Conservation (phyloP, 2,797 vertebrate genomes). For the Xiphophorus birchmanni region DNA sequence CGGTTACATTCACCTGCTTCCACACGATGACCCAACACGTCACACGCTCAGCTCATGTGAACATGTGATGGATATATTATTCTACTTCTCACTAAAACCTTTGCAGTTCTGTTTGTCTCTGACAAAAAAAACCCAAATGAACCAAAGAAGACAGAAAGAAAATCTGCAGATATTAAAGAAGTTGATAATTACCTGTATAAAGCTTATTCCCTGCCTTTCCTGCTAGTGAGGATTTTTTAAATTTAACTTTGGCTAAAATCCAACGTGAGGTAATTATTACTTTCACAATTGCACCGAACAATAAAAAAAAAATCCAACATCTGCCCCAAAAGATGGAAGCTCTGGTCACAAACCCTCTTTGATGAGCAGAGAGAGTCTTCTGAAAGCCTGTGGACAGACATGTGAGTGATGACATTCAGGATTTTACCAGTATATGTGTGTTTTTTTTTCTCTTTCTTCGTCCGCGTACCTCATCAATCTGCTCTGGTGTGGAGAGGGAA, state of each 20-base stretch:
- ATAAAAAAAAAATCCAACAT: constrained; percentile 9
- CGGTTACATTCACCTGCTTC: background rate
- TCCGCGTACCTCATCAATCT: constrained; percentile 87
- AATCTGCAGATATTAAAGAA: background rate
- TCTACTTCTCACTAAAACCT: background rate
- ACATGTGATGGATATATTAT: background rate
- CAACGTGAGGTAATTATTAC: background rate
- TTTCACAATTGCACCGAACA: background rate
- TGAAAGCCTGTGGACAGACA: constrained; percentile 84
- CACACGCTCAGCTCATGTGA: too few relatives aligned
- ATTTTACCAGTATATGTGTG: background rate
- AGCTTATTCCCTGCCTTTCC: background rate
- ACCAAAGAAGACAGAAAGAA: background rate
- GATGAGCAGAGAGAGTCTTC: constrained; percentile 88
- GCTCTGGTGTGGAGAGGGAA: constrained; percentile 87
- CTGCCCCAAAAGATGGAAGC: background rate
- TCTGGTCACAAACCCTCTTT: constrained; percentile 81
- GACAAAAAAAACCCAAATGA: background rate
- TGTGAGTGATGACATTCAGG: constrained; percentile 15
- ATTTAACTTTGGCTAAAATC: constrained; percentile 1
- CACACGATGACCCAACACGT: background rate
- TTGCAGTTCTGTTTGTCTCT: background rate
- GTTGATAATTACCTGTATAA: background rate
- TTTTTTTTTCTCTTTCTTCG: background rate
- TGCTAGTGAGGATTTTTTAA: background rate